Evolutionary conservation across 53 echinoderm and acorn worm genomes (phyloP).

Genomic region (Stichopus horrens): DNA sequence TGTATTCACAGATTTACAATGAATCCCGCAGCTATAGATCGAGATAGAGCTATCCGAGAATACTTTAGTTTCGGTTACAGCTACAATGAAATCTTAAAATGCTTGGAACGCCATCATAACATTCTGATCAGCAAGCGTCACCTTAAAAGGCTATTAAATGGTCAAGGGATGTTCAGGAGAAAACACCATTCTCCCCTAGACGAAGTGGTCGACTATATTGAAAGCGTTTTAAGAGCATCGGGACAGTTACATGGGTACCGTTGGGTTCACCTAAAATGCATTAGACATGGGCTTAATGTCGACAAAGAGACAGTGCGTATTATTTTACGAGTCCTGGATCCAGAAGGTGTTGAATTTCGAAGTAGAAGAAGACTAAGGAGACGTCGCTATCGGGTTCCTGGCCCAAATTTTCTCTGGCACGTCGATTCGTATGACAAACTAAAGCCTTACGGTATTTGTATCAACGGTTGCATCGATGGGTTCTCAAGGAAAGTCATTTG

Average conservation of each 20-base stretch:
- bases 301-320: slow-evolving; percentile 33
- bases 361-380: slow-evolving; percentile 49
- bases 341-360: slow-evolving; percentile 51
- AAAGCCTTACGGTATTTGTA: slow-evolving; percentile 30
- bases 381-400: slow-evolving; percentile 40
- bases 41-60: slow-evolving; percentile 6
- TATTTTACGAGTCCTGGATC: slow-evolving; percentile 38
- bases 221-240: neutral
- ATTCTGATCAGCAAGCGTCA: slow-evolving; percentile 31
- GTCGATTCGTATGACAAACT: slow-evolving; percentile 60
- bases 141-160: slow-evolving; percentile 5
- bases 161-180: neutral
- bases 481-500: slow-evolving; percentile 56
- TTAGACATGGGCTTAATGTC: slow-evolving; percentile 4
- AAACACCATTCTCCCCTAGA: neutral
- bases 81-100: slow-evolving; percentile 14
- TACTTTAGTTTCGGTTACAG: slow-evolving; percentile 14
- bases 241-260: slow-evolving; percentile 38
- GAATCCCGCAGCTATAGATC: neutral
- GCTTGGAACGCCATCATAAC: neutral
- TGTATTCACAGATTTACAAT: no score
- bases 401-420: slow-evolving; percentile 62
- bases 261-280: slow-evolving; percentile 34
- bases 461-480: slow-evolving; percentile 41
- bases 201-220: slow-evolving; percentile 8